Conservation (phyloP, 2,888 invertebrate species). For the Stramonita haemastoma region DNA sequence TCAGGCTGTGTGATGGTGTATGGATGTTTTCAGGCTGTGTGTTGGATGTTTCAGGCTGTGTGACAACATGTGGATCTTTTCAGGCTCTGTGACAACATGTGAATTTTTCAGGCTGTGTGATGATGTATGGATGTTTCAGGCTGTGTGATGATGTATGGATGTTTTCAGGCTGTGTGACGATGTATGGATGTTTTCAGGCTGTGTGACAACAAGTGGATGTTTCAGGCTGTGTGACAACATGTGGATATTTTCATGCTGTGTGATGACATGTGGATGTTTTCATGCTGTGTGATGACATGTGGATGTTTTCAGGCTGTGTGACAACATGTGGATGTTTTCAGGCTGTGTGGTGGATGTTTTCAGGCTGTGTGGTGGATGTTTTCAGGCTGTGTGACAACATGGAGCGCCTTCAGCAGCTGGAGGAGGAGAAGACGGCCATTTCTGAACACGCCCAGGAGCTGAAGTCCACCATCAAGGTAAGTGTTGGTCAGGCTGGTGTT, state of each 20-base stretch:
- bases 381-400: conserved; percentile 75
- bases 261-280: conserved; percentile 65
- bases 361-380: background rate
- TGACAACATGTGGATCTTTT: no score
- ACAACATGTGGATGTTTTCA: conserved; percentile 51
- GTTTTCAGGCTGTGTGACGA: background rate
- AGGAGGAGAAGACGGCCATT: conserved; percentile 77
- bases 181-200: background rate
- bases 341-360: conserved; percentile 60
- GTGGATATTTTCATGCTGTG: conserved; percentile 63
- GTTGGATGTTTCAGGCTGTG: no score
- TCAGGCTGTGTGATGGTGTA: no score
- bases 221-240: no score
- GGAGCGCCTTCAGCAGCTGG: conserved; percentile 73
- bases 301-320: background rate
- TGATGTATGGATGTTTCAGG: no score
- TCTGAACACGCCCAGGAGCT: conserved; percentile 77
- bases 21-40: no score
- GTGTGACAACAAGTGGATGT: conserved; percentile 65
- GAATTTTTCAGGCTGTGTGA: no score
- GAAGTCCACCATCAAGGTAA: conserved; percentile 76
- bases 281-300: no score
- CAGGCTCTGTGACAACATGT: no score
- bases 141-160: no score
- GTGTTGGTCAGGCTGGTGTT: no score